These are phyloP conservation scores for Drosophila obscura DNA, from an alignment of 1,140 invertebrate genomes.

Conservation along the genomic window DNA sequence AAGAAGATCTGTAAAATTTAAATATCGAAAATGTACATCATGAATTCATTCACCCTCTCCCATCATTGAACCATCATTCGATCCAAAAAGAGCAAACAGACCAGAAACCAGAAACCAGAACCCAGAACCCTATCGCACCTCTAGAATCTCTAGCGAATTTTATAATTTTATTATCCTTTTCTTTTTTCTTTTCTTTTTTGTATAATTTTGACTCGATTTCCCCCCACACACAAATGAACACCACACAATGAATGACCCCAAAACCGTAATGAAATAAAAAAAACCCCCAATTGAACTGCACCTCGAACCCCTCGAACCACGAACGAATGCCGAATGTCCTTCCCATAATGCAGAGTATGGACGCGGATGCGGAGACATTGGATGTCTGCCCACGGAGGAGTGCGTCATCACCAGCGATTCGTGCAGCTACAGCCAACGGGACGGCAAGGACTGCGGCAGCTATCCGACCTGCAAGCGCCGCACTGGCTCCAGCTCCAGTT, in stretches of 20 bases:
- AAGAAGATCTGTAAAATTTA: slow-evolving; percentile 1
- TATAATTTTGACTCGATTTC: slow-evolving; percentile 28
- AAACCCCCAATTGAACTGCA: background rate
- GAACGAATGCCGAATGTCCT: slow-evolving; percentile 1
- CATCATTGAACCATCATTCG: slow-evolving; percentile 42
- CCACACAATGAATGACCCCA: background rate
- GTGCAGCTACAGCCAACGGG: slow-evolving; percentile 85
- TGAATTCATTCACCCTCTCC: slow-evolving; percentile 44
- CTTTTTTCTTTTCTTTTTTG: slow-evolving; percentile 3
- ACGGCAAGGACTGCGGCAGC: slow-evolving; percentile 86
- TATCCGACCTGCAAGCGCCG: slow-evolving; percentile 88
- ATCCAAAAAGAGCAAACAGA: too few relatives aligned
- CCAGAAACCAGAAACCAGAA: slow-evolving; percentile 4
- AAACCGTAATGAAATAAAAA: background rate
- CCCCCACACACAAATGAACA: background rate
- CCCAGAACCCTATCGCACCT: slow-evolving; percentile 13
- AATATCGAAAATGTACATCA: slow-evolving; percentile 13
- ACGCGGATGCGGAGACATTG: slow-evolving; percentile 90
- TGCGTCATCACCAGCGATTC: slow-evolving; percentile 90
- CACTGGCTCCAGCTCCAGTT: slow-evolving; percentile 81
- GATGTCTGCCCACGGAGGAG: slow-evolving; percentile 88
- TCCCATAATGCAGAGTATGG: slow-evolving; percentile 87
- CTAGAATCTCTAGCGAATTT: slow-evolving; percentile 14
- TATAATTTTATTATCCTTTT: slow-evolving; percentile 6
- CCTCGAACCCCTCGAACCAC: background rate